Base-by-base conservation (phyloP, 1,140 invertebrate genomes). In the Diploscapter pachys region DNA sequence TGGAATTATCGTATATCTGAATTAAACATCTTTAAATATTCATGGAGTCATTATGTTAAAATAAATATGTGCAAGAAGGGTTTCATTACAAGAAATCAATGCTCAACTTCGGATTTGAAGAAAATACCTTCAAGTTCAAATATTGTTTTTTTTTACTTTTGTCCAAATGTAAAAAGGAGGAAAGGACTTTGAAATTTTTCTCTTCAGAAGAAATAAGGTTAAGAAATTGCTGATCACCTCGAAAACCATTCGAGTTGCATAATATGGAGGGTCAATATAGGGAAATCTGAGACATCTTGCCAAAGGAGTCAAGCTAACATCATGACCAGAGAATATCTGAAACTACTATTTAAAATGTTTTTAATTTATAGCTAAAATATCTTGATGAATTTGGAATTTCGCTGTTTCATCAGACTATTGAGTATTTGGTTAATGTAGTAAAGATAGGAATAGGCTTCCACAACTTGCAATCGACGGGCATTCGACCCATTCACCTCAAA, bases 291-390 rank as follows among this genome's bases (percentile, higher is more conserved):
- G 64, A 65, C 51, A 63, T 59, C 65, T 55, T 6, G 72, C 63
- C 63, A 76, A 48, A n/a, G 74, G 74, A 11, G 56, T 70, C 57
- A 76, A 68, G n/a, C 68, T 76, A 4, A 62, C 59, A 48, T 76
- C 74, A 52, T 76, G 74, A 5, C 67, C 74, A 4, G 74, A 76
- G 56, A 71, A 64, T 48, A 76, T 64, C 74, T 76, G 53, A 2
- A 6, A 11, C 52, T 4, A 31, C 5, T 67, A n/a, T 31, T 8
- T 0, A 69, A 61, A 50, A 59, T 53, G 5, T 0, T 3, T 56
- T 5, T 49, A 74, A 31, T 4, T 13, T 64, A 13, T 49, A 9
- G 63, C n/a, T n/a, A n/a, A n/a, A n/a, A n/a, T 59, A 76, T 70
- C 68, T 71, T 76, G 51, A 76, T 76, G 8, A 53, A 61, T 51